phyloP scores from a whole-genome alignment of 2,113 vertebrate genomes.

The Shinisaurus crocodilurus region DNA sequence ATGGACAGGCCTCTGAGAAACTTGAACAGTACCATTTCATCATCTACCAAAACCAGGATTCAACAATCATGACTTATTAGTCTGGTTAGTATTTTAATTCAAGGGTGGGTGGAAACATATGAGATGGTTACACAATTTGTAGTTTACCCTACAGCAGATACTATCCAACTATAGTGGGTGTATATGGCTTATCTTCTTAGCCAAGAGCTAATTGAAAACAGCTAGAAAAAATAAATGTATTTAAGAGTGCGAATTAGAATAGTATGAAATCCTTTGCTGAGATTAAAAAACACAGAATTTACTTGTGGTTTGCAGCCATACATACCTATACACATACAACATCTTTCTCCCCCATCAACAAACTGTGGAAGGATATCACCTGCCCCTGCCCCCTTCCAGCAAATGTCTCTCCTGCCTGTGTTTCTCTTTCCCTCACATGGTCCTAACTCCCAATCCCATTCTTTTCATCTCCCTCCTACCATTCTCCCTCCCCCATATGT shows the following conservation, averaged over 20 bases:
- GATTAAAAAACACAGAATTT: neutral
- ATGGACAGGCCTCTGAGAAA: neutral
- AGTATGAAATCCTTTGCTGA: neutral
- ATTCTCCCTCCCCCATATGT: neutral
- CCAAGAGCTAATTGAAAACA: constrained; percentile 61
- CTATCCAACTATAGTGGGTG: constrained; percentile 33
- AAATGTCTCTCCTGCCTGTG: no score
- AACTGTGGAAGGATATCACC: neutral
- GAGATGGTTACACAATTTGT: constrained; percentile 33
- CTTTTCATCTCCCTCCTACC: neutral
- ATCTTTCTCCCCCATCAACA: neutral
- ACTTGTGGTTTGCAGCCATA: neutral
- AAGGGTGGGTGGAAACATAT: constrained; percentile 22
- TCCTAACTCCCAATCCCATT: neutral
- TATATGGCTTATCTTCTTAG: constrained; percentile 23
- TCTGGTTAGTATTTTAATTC: neutral
- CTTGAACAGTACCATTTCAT: neutral
- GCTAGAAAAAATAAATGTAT: neutral
- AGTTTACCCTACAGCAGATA: constrained; percentile 38
- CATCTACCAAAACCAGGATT: neutral
- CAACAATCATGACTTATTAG: neutral
- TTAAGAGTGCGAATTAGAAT: neutral
- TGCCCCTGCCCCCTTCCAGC: neutral
- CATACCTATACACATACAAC: neutral
- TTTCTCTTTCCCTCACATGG: neutral